Base-by-base conservation (phyloP, 2,888 invertebrate species). In the Lasioglossum oenotherae region DNA sequence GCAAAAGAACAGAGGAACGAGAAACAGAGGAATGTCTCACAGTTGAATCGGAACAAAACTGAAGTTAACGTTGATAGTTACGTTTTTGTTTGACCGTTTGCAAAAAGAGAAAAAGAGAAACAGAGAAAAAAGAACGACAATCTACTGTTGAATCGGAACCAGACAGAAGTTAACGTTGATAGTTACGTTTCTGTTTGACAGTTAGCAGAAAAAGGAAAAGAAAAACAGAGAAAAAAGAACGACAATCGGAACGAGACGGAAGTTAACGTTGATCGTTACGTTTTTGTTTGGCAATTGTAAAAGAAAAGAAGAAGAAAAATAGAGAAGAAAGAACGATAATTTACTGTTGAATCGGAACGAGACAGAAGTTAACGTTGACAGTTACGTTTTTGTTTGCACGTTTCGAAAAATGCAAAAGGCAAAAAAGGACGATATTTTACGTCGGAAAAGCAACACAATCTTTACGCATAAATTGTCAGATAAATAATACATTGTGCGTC, bases 331-430 rank as follows among this genome's bases (percentile, higher is more conserved):
- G 16, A 19, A 12, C 12, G 6, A 41, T 75, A 78, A 46, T 78
- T 79, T 64, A 75, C 49, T 67, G 41, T 73, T 57, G n/a, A 44
- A 44, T 35, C 16, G 1, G 60, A 27, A 73, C 44, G 12, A 64
- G 60, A n/a, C 31, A 41, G 23, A 44, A 78, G 71, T 78, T 84
- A 57, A 31, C 35, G 74, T 83, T 83, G n/a, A 53, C n/a, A 44
- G 84, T 83, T 84, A n/a, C 41, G 74, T 84, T 84, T 84, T 72
- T 84, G 84, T 84, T 84, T 74, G 23, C 41, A 44, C 5, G 19
- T 74, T 74, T 53, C 60, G n/a, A 41, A 35, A 6, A 31, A 44
- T 27, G 14, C 46, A 6, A 49, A 73, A 16, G 5, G 60, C 23
- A 35, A 16, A 35, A 49, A 49, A 12, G 16, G 27, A 41, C 19